Base-by-base conservation (phyloP, 1,140 invertebrate genomes). In the Ruditapes philippinarum region DNA sequence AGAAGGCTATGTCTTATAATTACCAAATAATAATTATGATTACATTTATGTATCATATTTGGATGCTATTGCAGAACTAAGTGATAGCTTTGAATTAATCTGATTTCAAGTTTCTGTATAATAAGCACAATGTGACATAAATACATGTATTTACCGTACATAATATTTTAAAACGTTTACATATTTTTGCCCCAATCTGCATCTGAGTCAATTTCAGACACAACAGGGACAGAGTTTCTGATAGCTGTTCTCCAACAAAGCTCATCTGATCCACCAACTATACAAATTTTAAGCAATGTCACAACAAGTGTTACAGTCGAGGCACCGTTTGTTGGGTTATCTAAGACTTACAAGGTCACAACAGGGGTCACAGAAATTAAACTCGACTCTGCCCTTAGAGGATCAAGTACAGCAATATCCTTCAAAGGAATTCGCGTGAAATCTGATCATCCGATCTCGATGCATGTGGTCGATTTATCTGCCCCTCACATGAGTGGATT, bases 351-450 rank as follows among this genome's bases (percentile, higher is more conserved):
- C n/a, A 14, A 25, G 11, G 22, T 83, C 4, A 38, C 25, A n/a
- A 19, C 33, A 38, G 80, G 80, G 19, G 33, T 49, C 33, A 42
- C 36, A 45, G 62, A 83, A 7, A 68, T 68, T 7, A 60, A 28
- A 31, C 62, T 83, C 40, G 80, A 83, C 11, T 28, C 57, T 25
- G 31, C 36, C 28, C 57, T 83, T 7, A 40, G 80, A 36, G 62
- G 40, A 25, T 42, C 80, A 17, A 68, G 80, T 45, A 36, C 80
- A 12, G 42, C 19, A 2, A 83, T 83, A 33, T 83, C 80, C 22
- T 83, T 68, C 28, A 83, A 83, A 68, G 80, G 57, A 7, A 70
- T 83, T 7, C 54, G 45, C 33, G 80, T 68, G 5, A 83, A 83
- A 68, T 38, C 80, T 0, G 62, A 65, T 7, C 28, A 68, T 33